Conservation (phyloP, 2,113 vertebrate genomes). For the Aegotheles bennettii region DNA sequence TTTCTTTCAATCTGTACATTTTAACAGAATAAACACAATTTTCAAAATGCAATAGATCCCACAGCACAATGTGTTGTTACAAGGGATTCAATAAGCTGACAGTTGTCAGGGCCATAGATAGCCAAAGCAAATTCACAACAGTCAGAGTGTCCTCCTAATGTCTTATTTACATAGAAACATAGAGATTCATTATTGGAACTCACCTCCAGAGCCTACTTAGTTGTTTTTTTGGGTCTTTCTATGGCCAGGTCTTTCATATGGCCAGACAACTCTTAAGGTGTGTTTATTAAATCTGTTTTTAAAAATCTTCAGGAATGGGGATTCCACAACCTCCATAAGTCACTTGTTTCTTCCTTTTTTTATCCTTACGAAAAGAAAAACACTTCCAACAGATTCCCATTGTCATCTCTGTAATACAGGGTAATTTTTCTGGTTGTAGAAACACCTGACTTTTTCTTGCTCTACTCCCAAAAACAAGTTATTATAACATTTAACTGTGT, state of each 20-base stretch:
- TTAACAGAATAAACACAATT: not conserved
- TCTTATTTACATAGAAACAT: not conserved
- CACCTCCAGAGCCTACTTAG: not conserved
- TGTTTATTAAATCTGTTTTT: not conserved
- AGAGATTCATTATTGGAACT: not conserved
- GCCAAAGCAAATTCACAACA: not conserved
- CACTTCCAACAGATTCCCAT: not conserved
- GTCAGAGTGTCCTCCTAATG: not conserved
- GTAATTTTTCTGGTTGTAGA: not conserved
- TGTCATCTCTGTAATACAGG: not conserved
- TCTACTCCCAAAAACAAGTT: not conserved
- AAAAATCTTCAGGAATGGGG: not conserved
- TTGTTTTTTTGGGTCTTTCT: not conserved
- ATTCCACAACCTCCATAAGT: not conserved
- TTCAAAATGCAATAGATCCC: not conserved
- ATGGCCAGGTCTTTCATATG: not conserved
- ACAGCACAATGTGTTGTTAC: not conserved
- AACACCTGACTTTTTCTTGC: not conserved
- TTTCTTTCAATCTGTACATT: not conserved
- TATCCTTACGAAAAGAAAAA: not conserved
- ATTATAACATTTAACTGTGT: not conserved
- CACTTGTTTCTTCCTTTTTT: not conserved
- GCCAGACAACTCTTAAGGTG: accelerated
- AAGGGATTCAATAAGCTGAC: not conserved
- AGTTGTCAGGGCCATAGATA: not conserved